Conservation (phyloP, 1,140 invertebrate genomes). For the Lordiphosa stackelbergi region DNA sequence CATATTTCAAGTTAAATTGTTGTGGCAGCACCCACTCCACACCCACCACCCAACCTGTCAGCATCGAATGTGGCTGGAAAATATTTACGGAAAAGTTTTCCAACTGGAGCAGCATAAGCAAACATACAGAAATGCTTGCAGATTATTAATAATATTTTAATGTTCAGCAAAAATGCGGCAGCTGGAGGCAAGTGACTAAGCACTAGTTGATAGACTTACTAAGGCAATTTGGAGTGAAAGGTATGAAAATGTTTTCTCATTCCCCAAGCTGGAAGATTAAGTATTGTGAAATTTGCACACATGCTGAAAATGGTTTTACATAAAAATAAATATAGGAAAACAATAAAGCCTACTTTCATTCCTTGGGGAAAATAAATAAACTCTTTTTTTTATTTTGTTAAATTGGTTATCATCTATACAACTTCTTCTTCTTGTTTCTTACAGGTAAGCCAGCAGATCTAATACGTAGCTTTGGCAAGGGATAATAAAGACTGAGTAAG, state of each 20-base stretch:
- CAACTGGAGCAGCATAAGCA: slow-evolving; percentile 7
- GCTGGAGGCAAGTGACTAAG: slow-evolving; percentile 1
- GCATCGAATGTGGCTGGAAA: slow-evolving; percentile 22
- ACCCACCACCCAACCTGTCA: slow-evolving; percentile 2
- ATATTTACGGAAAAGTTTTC: slow-evolving; percentile 9
- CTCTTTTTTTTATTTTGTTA: too few species aligned
- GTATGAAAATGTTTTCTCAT: neutral
- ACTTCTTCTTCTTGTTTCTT: too few species aligned
- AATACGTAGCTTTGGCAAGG: too few species aligned
- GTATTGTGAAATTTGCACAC: too few species aligned
- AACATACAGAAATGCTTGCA: slow-evolving; percentile 4
- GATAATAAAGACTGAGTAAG: too few species aligned
- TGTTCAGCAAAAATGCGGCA: neutral
- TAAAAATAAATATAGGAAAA: too few species aligned
- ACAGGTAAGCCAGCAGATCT: too few species aligned
- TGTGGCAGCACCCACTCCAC: slow-evolving; percentile 3
- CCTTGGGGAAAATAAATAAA: too few species aligned
- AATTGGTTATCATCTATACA: too few species aligned
- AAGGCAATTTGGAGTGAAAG: neutral
- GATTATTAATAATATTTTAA: slow-evolving; percentile 35
- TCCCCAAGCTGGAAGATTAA: neutral
- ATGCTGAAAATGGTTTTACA: too few species aligned
- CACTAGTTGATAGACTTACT: slow-evolving; percentile 4
- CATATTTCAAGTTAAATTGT: slow-evolving; percentile 51
- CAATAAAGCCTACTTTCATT: too few species aligned